Evolutionary conservation across 2,797 vertebrate species (phyloP).

Genomic region (Semaprochilodus insignis): DNA sequence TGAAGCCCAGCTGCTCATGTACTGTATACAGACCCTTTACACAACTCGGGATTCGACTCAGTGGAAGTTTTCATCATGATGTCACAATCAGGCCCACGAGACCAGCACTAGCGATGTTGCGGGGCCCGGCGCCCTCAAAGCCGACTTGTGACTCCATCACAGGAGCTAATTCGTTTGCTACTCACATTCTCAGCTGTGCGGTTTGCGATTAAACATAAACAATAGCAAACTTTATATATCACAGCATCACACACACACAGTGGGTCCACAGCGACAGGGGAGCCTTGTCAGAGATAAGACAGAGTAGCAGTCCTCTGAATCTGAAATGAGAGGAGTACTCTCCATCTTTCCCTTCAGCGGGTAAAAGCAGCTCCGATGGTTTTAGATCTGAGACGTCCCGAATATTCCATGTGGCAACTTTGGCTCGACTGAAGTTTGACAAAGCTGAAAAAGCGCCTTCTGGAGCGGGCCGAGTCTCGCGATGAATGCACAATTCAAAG

Average conservation of each 20-base stretch:
- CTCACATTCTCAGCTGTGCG: not conserved
- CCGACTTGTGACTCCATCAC: not conserved
- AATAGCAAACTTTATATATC: not conserved
- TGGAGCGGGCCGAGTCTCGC: constrained; percentile 40
- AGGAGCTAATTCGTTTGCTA: not conserved
- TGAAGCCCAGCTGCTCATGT: too few relatives aligned
- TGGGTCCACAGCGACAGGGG: not conserved
- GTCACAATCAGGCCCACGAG: too few relatives aligned
- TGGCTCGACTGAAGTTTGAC: constrained; percentile 61
- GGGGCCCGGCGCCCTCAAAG: not conserved
- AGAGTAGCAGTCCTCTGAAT: constrained; percentile 60
- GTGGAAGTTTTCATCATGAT: too few relatives aligned
- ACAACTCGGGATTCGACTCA: too few relatives aligned
- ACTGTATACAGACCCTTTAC: too few relatives aligned
- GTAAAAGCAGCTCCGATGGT: constrained; percentile 49
- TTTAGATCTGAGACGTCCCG: constrained; percentile 55
- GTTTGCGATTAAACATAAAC: not conserved
- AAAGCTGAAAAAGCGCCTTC: constrained; percentile 59
- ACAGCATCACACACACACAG: not conserved
- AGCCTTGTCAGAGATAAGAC: constrained; percentile 1
- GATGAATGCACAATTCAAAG: constrained; percentile 20
- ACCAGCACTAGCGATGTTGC: not conserved
- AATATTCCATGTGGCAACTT: constrained; percentile 61
- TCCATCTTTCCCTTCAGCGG: constrained; percentile 50
- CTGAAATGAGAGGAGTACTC: constrained; percentile 63